Percentiles rank a stretch among this genome's conserved stretches.
These are phyloP conservation scores for Anagyrus pseudococci DNA, from an alignment of 2,888 invertebrate genomes.

Conservation along the genomic window DNA sequence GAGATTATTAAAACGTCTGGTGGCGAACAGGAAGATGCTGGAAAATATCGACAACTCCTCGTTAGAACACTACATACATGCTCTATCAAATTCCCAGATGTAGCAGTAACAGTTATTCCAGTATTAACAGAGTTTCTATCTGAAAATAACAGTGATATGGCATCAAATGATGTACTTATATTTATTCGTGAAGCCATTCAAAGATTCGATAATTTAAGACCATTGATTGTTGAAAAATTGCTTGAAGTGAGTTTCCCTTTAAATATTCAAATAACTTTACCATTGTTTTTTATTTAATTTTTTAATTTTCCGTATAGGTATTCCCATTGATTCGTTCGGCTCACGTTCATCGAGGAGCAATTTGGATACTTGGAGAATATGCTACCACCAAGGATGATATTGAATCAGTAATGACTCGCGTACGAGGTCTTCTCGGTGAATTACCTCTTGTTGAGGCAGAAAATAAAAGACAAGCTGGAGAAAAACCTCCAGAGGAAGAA, in stretches of 20 bases:
- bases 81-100: constrained; percentile 95
- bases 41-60: constrained; percentile 92
- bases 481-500: constrained; percentile 65
- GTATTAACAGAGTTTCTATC: constrained; percentile 92
- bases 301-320: constrained; percentile 67
- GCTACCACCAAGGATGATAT: constrained; percentile 81
- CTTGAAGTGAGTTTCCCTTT: constrained; percentile 48
- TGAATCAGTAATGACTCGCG: constrained; percentile 77
- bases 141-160: constrained; percentile 81
- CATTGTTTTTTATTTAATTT: background rate
- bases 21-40: constrained; percentile 93
- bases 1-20: constrained; percentile 90
- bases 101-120: constrained; percentile 91
- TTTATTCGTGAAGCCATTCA: constrained; percentile 97
- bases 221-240: constrained; percentile 77
- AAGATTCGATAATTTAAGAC: constrained; percentile 82
- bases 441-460: constrained; percentile 68
- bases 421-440: constrained; percentile 75
- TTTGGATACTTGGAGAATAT: constrained; percentile 98
- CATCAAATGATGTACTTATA: constrained; percentile 91
- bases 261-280: background rate
- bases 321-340: constrained; percentile 89
- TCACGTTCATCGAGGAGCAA: constrained; percentile 89
- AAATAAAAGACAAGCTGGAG: constrained; percentile 77
- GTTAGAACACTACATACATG: constrained; percentile 94